Base-by-base conservation (phyloP, 2,113 vertebrate genomes). In the Deroptyus accipitrinus region DNA sequence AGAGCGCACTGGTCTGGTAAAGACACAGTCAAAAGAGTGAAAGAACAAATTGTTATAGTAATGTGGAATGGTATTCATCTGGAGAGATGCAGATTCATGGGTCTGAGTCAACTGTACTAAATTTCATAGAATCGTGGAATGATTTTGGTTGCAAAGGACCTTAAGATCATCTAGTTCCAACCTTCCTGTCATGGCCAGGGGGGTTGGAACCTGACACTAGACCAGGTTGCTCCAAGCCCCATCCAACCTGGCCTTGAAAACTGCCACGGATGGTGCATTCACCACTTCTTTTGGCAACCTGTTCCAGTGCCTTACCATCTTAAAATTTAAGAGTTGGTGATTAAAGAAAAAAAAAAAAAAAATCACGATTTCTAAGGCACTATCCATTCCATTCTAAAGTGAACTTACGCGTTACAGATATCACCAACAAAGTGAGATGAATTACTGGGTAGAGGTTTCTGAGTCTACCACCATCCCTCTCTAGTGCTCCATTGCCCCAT, bases 401-500 rank as follows among this genome's bases (percentile, higher is more conserved):
- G 19, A 18, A 8, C 4, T 17, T 59, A 27, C 16, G 27, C 30
- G 2, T 63, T 51, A 39, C 14, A 28, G 48, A 27, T 37, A 46
- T 66, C 39, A 20, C 9, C 7, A 13, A 3, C 6, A 22, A 10
- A 66, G 6, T 1, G 10, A 41, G 41, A 27, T 2, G 20, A 62
- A n/a, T 2, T 33, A 9, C 7, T 27, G 44, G 10, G 41, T 11
- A 61, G 48, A 74, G 14, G 10, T 1, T 63, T 54, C 51, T 13
- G 14, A 24, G 31, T 12, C 52, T 62, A 6, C 6, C 59, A n/a
- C 35, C 13, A 3, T 22, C 51, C 16, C 68, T 86, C 72, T 31
- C 24, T 2, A 23, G 5, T 1, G 33, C 12, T 59, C 37, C 39
- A 2, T 3, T 39, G 33, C 55, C 30, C 30, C 0, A 0, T n/a